Percentiles rank a stretch among this genome's conserved stretches.
Conservation (phyloP, 1,140 invertebrate genomes). For the Papilio xuthus region DNA sequence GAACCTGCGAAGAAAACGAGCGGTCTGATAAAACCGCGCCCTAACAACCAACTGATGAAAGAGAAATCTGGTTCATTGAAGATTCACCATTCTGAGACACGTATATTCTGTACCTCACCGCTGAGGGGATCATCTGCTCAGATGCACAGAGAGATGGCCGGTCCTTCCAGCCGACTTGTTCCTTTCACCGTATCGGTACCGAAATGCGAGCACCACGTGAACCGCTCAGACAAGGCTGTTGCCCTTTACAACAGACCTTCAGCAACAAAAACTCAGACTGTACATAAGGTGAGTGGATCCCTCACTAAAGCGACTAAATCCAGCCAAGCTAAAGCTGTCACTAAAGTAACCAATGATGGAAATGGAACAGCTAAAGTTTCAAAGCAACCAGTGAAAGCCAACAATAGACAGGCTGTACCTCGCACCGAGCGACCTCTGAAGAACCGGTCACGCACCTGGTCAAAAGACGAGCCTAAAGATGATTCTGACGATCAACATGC, state of each 20-base stretch:
- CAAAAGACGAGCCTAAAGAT: constrained; percentile 14
- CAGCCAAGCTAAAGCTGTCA: constrained; percentile 70
- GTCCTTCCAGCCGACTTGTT: not conserved
- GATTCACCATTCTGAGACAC: not conserved
- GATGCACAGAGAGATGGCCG: not conserved
- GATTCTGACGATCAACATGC: constrained; percentile 16
- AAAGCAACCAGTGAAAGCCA: constrained; percentile 33
- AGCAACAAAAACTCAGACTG: not conserved
- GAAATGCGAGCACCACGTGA: not conserved
- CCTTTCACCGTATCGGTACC: not conserved
- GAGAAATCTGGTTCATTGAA: constrained; percentile 11
- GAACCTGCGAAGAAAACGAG: not conserved
- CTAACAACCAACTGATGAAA: not conserved
- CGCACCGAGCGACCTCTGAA: not conserved
- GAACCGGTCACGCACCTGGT: constrained; percentile 4
- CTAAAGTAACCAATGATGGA: constrained; percentile 53
- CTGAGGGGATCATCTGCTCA: not conserved
- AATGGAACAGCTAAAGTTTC: constrained; percentile 11
- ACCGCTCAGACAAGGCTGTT: not conserved
- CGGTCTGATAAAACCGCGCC: not conserved
- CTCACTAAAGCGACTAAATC: constrained; percentile 73
- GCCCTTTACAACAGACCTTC: not conserved
- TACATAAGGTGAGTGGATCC: constrained; percentile 44
- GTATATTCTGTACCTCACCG: not conserved
- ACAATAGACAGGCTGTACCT: constrained; percentile 30